Evolutionary conservation across 2,113 vertebrate genomes (phyloP).

Genomic region (Phaethornis superciliosus): DNA sequence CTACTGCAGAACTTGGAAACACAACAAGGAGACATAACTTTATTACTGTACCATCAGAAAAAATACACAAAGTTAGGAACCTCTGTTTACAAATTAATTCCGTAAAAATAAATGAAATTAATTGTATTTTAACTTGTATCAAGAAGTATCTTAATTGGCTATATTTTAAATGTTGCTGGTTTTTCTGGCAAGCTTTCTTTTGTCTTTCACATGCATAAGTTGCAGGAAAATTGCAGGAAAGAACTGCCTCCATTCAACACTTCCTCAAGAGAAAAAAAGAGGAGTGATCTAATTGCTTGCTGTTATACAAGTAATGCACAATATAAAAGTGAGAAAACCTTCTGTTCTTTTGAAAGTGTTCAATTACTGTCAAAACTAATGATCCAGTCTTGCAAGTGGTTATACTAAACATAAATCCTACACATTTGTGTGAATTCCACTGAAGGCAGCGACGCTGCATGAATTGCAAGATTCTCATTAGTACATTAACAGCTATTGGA

Average conservation of each 20-base stretch:
- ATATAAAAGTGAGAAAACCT: not conserved
- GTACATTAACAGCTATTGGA: not conserved
- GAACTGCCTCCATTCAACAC: not conserved
- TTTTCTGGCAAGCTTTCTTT: not conserved
- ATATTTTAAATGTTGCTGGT: not conserved
- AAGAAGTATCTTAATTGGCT: not conserved
- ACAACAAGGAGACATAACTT: not conserved
- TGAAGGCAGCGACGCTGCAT: not conserved
- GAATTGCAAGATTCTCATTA: not conserved
- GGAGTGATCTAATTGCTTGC: not conserved
- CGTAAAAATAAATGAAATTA: not conserved
- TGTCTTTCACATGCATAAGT: not conserved
- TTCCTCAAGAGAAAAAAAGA: not conserved
- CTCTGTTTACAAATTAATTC: not conserved
- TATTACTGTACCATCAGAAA: not conserved
- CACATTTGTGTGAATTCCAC: not conserved
- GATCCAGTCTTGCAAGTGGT: not conserved
- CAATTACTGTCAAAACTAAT: not conserved
- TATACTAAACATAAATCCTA: not conserved
- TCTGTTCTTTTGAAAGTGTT: not conserved
- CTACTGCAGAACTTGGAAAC: not conserved
- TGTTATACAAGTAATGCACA: not conserved
- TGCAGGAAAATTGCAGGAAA: not conserved
- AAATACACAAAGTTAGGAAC: not conserved
- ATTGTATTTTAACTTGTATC: not conserved